Evolutionary conservation across 2,113 vertebrate genomes (phyloP).

Genomic region (Albula glossodonta): DNA sequence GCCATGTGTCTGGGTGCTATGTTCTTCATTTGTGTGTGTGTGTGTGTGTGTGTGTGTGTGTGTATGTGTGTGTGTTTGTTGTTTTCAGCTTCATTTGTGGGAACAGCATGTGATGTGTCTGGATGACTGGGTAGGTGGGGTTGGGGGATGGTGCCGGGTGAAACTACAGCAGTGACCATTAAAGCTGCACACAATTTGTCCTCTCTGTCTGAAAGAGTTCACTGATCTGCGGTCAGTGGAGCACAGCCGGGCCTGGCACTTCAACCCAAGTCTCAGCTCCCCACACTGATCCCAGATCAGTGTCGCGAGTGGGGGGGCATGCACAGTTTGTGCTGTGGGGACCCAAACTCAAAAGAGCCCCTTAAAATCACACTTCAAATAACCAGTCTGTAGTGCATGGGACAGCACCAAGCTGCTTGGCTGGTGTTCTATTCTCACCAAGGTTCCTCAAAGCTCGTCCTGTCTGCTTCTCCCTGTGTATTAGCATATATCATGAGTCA

Average conservation of each 20-base stretch:
- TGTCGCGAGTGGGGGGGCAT: not conserved
- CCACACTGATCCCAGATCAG: not conserved
- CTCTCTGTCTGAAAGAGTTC: slow-evolving; percentile 18
- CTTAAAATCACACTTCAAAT: not conserved
- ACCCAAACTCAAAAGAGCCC: not conserved
- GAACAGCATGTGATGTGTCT: not conserved
- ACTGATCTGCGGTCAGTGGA: slow-evolving; percentile 21
- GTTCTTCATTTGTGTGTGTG: not conserved
- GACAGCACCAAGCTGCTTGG: not conserved
- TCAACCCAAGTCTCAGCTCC: not conserved
- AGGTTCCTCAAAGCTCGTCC: slow-evolving; percentile 32
- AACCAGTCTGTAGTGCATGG: not conserved
- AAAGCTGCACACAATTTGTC: slow-evolving; percentile 22
- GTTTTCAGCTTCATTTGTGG: not conserved
- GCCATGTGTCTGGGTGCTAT: not conserved
- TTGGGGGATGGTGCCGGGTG: not conserved
- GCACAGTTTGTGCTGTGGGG: not conserved
- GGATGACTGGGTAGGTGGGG: not conserved
- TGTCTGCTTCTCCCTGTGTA: slow-evolving; percentile 19
- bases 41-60: not conserved
- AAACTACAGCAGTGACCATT: not conserved
- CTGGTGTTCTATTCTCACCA: not conserved
- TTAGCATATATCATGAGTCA: slow-evolving; percentile 20
- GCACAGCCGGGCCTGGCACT: not conserved
- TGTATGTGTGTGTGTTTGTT: not conserved